Evolutionary conservation across 2,113 vertebrate genomes (phyloP).

Genomic region (Toxostoma redivivum): DNA sequence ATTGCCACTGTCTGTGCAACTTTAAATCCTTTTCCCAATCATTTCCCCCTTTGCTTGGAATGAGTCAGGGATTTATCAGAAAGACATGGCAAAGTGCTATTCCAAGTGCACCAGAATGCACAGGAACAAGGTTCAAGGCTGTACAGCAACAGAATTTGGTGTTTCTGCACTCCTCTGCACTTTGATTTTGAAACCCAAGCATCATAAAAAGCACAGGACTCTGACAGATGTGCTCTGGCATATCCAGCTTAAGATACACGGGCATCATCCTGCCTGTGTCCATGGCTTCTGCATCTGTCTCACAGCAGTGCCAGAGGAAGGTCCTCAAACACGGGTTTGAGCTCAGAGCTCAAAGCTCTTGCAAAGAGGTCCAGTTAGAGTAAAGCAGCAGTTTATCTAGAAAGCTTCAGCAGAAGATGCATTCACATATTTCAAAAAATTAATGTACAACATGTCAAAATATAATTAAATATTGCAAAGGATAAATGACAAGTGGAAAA

Average conservation of each 20-base stretch:
- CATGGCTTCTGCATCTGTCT: background rate
- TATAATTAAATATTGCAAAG: background rate
- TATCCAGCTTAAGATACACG: background rate
- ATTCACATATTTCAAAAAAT: background rate
- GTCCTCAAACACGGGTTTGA: background rate
- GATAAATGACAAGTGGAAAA: background rate
- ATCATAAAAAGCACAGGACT: background rate
- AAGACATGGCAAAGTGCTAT: rapidly evolving
- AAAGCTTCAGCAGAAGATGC: background rate
- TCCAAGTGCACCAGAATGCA: background rate
- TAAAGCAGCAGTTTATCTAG: background rate
- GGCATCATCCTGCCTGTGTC: background rate
- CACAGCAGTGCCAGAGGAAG: background rate
- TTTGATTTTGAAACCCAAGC: background rate
- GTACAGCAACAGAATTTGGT: background rate
- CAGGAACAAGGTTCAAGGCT: background rate
- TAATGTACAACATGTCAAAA: background rate
- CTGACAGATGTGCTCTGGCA: background rate
- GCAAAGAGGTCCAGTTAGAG: background rate
- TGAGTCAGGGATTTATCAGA: background rate
- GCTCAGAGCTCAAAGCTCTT: background rate
- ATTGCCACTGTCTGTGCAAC: background rate
- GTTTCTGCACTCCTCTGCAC: background rate
- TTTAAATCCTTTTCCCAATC: background rate
- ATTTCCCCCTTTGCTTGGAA: rapidly evolving